Conservation (phyloP, 2,113 vertebrate genomes). For the Chionis minor region DNA sequence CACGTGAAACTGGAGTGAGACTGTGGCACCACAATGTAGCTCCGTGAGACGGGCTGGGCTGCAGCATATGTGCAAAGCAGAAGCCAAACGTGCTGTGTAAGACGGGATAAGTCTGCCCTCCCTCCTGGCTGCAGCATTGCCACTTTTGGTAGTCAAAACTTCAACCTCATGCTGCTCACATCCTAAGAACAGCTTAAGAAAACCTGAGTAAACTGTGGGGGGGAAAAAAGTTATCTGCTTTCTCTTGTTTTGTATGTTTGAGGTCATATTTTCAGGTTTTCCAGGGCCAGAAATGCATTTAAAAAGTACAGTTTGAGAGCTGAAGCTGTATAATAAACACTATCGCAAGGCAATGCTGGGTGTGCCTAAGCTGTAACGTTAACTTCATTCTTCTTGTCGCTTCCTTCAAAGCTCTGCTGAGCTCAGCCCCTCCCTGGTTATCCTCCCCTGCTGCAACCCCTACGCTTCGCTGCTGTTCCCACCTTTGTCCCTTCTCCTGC, state of each 20-base stretch:
- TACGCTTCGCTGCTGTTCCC: background rate
- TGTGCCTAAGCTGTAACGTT: constrained; percentile 1
- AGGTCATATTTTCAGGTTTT: background rate
- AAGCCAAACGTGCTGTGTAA: background rate
- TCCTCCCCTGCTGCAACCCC: constrained; percentile 18
- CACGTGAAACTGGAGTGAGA: background rate
- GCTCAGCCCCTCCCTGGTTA: constrained; percentile 38
- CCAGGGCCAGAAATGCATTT: background rate
- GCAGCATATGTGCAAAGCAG: background rate
- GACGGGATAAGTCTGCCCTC: background rate
- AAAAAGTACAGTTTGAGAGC: background rate
- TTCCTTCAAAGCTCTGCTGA: constrained; percentile 19
- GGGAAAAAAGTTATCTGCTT: background rate
- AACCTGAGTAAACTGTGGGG: background rate
- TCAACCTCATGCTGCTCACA: background rate
- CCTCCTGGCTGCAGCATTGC: background rate
- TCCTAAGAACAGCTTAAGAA: background rate
- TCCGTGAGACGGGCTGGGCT: background rate
- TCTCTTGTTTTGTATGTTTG: background rate
- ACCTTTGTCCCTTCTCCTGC: constrained; percentile 6
- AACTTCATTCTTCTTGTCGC: constrained; percentile 21
- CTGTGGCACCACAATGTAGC: background rate
- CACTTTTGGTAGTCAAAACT: background rate
- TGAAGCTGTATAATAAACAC: background rate
- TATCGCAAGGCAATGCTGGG: background rate